Conservation (phyloP, 1,140 invertebrate genomes). For the Drosophila melanica region DNA sequence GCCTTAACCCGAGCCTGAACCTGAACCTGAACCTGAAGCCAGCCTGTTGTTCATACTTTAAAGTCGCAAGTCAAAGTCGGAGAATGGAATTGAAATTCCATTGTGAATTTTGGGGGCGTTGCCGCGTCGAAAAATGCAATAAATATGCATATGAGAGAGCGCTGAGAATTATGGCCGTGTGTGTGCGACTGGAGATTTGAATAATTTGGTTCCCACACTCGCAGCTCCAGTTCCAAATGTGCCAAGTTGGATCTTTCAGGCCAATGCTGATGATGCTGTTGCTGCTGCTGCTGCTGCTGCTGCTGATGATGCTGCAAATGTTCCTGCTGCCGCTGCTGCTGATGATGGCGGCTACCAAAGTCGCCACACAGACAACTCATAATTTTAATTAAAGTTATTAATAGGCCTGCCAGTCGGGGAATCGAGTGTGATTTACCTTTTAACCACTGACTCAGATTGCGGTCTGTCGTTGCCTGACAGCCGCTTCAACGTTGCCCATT, state of each 20-base stretch:
- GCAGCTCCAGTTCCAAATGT: constrained; percentile 38
- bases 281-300: not conserved
- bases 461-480: too few species aligned
- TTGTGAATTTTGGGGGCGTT: constrained; percentile 83
- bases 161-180: constrained; percentile 54
- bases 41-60: constrained; percentile 8
- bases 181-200: constrained; percentile 62
- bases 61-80: constrained; percentile 41
- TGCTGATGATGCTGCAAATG: too few species aligned
- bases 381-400: constrained; percentile 83
- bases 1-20: constrained; percentile 17
- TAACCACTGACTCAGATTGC: not conserved
- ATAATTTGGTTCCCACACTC: constrained; percentile 82
- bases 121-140: constrained; percentile 83
- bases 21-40: constrained; percentile 4
- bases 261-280: too few species aligned
- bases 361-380: constrained; percentile 29
- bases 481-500: not conserved
- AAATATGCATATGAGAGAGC: constrained; percentile 83
- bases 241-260: not conserved
- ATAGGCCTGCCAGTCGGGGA: constrained; percentile 56
- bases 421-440: constrained; percentile 59
- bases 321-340: not conserved
- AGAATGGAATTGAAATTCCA: constrained; percentile 84
- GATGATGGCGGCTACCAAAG: constrained; percentile 16